phyloP scores from a whole-genome alignment of 2,113 vertebrate species.

The Pomatostomus ruficeps region DNA sequence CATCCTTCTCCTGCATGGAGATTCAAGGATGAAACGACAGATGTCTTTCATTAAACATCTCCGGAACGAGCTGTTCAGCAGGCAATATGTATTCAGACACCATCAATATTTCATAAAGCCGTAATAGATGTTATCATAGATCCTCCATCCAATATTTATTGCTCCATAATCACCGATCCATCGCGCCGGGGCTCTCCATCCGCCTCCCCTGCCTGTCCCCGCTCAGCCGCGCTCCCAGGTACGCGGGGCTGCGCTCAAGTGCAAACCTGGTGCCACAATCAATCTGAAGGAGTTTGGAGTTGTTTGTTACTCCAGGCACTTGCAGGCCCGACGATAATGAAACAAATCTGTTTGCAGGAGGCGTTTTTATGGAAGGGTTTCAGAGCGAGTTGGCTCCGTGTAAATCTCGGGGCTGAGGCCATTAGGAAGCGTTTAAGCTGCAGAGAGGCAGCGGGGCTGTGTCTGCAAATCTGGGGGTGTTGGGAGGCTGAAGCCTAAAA shows the following conservation, averaged over 20 bases:
- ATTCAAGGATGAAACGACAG: conserved; percentile 57
- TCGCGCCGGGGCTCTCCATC: not conserved
- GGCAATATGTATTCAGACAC: conserved; percentile 62
- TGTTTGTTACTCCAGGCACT: conserved; percentile 55
- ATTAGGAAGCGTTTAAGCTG: conserved; percentile 37
- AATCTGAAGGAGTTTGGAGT: conserved; percentile 30
- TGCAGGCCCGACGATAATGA: conserved; percentile 9
- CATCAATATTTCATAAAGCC: conserved; percentile 68
- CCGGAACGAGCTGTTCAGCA: conserved; percentile 59
- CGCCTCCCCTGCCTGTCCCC: not conserved
- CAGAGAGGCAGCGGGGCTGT: not conserved
- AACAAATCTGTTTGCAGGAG: conserved; percentile 61
- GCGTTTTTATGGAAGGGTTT: conserved; percentile 47
- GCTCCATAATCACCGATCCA: conserved; percentile 25
- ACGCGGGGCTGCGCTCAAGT: not conserved
- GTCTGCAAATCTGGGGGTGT: not conserved
- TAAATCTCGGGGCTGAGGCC: conserved; percentile 47
- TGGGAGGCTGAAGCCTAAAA: conserved; percentile 1
- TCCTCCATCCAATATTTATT: conserved; percentile 64
- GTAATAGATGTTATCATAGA: conserved; percentile 67
- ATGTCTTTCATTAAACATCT: conserved; percentile 71
- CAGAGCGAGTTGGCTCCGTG: conserved; percentile 18
- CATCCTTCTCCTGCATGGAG: not conserved
- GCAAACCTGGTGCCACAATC: not conserved
- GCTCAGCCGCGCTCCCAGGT: not conserved